phyloP scores from a whole-genome alignment of 2,797 vertebrate species.

The Crenuchus spilurus region DNA sequence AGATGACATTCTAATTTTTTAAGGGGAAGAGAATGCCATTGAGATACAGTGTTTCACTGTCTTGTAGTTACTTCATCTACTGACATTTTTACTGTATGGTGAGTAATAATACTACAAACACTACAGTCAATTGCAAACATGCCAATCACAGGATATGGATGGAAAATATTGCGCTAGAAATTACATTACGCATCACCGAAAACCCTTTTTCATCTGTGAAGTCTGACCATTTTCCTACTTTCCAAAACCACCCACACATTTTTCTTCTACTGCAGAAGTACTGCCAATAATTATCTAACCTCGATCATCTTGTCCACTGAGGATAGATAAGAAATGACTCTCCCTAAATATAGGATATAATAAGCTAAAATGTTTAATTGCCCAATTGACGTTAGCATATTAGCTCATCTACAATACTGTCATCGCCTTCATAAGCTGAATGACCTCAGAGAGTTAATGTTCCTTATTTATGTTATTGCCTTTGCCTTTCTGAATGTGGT shows the following conservation, averaged over 20 bases:
- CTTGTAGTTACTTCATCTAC: constrained; percentile 7
- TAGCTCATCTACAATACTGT: constrained; percentile 16
- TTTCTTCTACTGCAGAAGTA: constrained; percentile 20
- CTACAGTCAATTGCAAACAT: constrained; percentile 22
- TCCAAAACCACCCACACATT: constrained; percentile 41
- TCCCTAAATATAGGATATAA: constrained; percentile 16
- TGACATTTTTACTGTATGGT: constrained; percentile 7
- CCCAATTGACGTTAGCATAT: constrained; percentile 17
- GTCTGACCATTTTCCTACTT: constrained; percentile 8
- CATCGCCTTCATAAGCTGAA: constrained; percentile 11
- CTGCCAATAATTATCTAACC: constrained; percentile 9
- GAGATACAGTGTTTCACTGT: neutral
- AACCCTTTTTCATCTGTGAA: constrained; percentile 40
- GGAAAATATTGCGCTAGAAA: constrained; percentile 33
- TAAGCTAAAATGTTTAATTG: constrained; percentile 23
- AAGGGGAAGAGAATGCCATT: neutral
- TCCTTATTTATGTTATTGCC: neutral
- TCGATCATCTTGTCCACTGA: constrained; percentile 15
- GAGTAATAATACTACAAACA: constrained; percentile 32
- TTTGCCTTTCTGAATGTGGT: constrained; percentile 3
- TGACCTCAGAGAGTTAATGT: neutral
- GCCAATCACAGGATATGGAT: constrained; percentile 3
- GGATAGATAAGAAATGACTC: constrained; percentile 23
- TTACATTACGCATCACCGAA: constrained; percentile 33
- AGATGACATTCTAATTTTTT: neutral